These are phyloP conservation scores for Tetraneura akinire DNA, from an alignment of 1,140 invertebrate species.

Conservation along the genomic window DNA sequence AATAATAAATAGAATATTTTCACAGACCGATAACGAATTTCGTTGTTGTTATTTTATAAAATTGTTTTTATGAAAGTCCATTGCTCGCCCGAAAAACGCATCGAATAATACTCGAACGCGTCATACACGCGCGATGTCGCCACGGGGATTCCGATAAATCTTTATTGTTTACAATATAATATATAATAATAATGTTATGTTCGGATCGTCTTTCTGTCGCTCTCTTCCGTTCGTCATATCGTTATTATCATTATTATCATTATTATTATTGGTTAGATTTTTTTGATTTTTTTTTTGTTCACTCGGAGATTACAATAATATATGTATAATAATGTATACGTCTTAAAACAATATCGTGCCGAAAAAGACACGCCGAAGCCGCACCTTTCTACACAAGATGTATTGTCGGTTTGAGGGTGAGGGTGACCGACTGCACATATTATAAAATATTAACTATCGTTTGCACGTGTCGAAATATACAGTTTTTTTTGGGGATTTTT, in stretches of 20 bases:
- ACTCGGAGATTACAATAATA: background rate
- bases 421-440: no score
- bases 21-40: background rate
- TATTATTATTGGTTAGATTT: background rate
- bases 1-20: background rate
- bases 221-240: no score
- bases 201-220: no score
- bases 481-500: background rate
- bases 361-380: background rate
- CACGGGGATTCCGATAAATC: slow-evolving; percentile 28
- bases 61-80: background rate
- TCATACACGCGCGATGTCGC: background rate
- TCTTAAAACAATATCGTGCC: slow-evolving; percentile 11
- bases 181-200: no score
- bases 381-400: no score
- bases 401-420: background rate
- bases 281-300: background rate
- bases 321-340: no score
- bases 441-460: background rate
- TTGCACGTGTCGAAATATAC: slow-evolving; percentile 23
- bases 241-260: background rate
- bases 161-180: slow-evolving; percentile 21
- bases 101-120: slow-evolving; percentile 9
- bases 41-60: no score
- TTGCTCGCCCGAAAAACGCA: background rate